phyloP scores from a whole-genome alignment of 2,888 invertebrate species.

The Eristalis intricaria region DNA sequence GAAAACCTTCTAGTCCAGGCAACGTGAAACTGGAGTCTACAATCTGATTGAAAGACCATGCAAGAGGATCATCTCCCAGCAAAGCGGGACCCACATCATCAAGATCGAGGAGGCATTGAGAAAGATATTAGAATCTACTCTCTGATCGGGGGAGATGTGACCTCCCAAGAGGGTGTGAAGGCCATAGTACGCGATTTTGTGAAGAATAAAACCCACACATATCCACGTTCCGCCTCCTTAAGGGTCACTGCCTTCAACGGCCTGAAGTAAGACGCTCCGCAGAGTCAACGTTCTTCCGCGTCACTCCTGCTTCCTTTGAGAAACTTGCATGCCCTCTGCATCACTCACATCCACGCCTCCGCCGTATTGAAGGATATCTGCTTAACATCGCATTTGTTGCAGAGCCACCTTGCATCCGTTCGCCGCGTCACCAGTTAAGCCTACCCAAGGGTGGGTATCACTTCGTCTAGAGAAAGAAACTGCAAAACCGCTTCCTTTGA shows the following conservation, averaged over 20 bases:
- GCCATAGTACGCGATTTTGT: too few relatives aligned
- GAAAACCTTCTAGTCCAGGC: too few relatives aligned
- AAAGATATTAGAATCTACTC: too few relatives aligned
- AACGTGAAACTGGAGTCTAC: too few relatives aligned
- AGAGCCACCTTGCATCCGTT: neutral
- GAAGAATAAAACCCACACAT: too few relatives aligned
- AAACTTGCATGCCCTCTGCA: neutral
- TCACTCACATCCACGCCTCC: neutral
- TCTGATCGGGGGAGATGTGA: too few relatives aligned
- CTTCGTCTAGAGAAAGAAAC: neutral
- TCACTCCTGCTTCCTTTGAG: neutral
- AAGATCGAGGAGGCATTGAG: too few relatives aligned
- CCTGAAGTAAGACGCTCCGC: neutral
- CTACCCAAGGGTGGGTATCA: neutral
- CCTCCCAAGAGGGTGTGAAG: too few relatives aligned
- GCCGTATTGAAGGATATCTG: neutral
- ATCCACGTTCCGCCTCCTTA: neutral
- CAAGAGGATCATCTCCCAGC: too few relatives aligned
- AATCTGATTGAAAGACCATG: too few relatives aligned
- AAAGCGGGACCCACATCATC: too few relatives aligned
- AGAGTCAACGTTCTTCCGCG: neutral
- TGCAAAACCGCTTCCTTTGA: conserved; percentile 44
- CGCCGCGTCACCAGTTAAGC: neutral
- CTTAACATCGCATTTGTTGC: neutral
- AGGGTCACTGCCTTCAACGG: too few relatives aligned